phyloP scores from a whole-genome alignment of 2,888 invertebrate species.

The Patella caerulea region DNA sequence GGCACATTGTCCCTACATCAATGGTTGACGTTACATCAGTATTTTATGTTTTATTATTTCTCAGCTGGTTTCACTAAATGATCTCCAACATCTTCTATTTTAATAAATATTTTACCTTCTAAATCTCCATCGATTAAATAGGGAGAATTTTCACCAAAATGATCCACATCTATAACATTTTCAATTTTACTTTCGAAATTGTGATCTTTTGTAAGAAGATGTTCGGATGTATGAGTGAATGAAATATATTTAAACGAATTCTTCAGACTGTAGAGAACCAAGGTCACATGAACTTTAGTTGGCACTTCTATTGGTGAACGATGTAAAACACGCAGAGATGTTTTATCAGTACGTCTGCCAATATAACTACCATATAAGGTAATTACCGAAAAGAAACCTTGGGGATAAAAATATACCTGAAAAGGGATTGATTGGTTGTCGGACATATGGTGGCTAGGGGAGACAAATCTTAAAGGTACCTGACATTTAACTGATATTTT shows the following conservation, averaged over 20 bases:
- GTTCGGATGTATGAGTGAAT: conserved; percentile 44
- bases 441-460: conserved; percentile 21
- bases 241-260: conserved; percentile 58
- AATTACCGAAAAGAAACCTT: conserved; percentile 56
- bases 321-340: conserved; percentile 50
- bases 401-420: conserved; percentile 53
- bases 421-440: conserved; percentile 3
- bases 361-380: conserved; percentile 60
- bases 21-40: too few species aligned
- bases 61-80: conserved; percentile 22
- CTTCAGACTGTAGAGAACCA: conserved; percentile 58
- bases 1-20: too few species aligned
- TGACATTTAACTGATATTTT: conserved; percentile 45
- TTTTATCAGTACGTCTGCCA: conserved; percentile 53
- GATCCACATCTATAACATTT: conserved; percentile 51
- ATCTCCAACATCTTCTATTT: conserved; percentile 49
- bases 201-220: conserved; percentile 43
- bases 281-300: conserved; percentile 45
- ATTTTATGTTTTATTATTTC: too few species aligned
- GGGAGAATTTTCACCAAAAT: conserved; percentile 51
- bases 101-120: conserved; percentile 57
- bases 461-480: conserved; percentile 46
- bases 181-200: conserved; percentile 43
- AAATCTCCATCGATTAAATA: conserved; percentile 58
- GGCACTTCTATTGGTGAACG: conserved; percentile 28